These are phyloP conservation scores for Pristionchus exspectatus DNA, from an alignment of 2,888 invertebrate genomes.

Conservation along the genomic window DNA sequence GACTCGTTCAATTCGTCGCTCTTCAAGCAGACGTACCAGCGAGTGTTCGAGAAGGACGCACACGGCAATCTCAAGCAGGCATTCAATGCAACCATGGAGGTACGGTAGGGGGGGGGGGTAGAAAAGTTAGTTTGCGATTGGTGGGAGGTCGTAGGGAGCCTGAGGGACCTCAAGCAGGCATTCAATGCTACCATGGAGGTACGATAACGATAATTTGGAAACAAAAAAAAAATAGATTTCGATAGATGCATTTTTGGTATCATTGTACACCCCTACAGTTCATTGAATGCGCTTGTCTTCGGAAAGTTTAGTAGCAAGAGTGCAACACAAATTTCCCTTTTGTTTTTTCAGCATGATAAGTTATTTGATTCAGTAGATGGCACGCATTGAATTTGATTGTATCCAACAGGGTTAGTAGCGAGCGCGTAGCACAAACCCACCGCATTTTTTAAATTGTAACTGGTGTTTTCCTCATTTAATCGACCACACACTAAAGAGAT, in stretches of 20 bases:
- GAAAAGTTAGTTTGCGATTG: slow-evolving; percentile 82
- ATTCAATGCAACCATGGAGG: slow-evolving; percentile 95
- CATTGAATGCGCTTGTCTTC: too few relatives aligned
- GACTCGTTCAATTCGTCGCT: slow-evolving; percentile 98
- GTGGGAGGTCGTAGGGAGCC: neutral
- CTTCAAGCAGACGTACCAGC: slow-evolving; percentile 99
- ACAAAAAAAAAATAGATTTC: too few relatives aligned
- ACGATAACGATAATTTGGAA: neutral
- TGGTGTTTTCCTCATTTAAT: neutral
- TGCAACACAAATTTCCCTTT: too few relatives aligned
- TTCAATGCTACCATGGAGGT: slow-evolving; percentile 97
- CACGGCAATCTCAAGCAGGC: slow-evolving; percentile 96
- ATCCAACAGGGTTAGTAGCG: too few relatives aligned
- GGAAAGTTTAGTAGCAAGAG: too few relatives aligned
- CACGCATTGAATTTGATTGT: neutral
- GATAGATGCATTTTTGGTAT: too few relatives aligned
- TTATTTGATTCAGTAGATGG: too few relatives aligned
- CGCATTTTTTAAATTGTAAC: too few relatives aligned
- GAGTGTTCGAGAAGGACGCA: slow-evolving; percentile 92
- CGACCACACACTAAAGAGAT: neutral
- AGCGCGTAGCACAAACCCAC: too few relatives aligned
- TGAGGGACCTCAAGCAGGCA: slow-evolving; percentile 89
- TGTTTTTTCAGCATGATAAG: too few relatives aligned
- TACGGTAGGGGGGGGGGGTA: slow-evolving; percentile 79
- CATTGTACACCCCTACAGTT: too few relatives aligned